A percentile compares a stretch with the other conserved stretches of the same genome.
phyloP scores from a whole-genome alignment of 2,113 vertebrate genomes.

The Heteronetta atricapilla region DNA sequence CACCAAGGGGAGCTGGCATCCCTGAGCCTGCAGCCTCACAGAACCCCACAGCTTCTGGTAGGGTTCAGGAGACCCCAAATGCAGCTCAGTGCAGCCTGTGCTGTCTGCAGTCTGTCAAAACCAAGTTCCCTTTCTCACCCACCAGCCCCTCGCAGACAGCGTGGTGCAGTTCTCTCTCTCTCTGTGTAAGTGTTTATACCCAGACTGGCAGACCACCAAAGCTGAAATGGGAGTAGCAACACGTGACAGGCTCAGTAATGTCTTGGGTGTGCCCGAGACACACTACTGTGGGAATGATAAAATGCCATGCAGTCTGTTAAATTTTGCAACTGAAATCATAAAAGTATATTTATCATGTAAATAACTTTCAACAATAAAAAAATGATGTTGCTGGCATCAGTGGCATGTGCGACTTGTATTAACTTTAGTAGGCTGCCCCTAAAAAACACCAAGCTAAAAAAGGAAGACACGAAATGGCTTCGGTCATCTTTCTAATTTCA shows the following conservation, averaged over 20 bases:
- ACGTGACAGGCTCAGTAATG: not conserved
- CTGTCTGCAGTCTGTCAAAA: not conserved
- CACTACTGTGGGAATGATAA: not conserved
- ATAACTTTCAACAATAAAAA: not conserved
- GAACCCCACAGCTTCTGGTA: not conserved
- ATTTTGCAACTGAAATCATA: too few species aligned
- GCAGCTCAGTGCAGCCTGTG: not conserved
- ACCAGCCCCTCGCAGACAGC: not conserved
- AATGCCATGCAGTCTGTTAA: not conserved
- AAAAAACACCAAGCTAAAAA: not conserved
- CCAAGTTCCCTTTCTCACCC: not conserved
- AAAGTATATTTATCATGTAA: not conserved
- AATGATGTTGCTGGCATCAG: not conserved
- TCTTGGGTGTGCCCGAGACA: not conserved
- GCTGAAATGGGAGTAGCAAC: not conserved
- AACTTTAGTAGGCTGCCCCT: not conserved
- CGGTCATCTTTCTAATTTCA: not conserved
- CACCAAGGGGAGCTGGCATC: accelerated
- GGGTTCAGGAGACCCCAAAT: not conserved
- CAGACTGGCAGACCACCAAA: not conserved
- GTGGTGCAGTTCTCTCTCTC: not conserved
- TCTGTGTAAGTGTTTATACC: not conserved
- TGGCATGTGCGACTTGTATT: not conserved
- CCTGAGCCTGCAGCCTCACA: not conserved
- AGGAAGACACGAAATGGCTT: not conserved